phyloP scores from a whole-genome alignment of 2,113 vertebrate species.

The Anhinga rufa region DNA sequence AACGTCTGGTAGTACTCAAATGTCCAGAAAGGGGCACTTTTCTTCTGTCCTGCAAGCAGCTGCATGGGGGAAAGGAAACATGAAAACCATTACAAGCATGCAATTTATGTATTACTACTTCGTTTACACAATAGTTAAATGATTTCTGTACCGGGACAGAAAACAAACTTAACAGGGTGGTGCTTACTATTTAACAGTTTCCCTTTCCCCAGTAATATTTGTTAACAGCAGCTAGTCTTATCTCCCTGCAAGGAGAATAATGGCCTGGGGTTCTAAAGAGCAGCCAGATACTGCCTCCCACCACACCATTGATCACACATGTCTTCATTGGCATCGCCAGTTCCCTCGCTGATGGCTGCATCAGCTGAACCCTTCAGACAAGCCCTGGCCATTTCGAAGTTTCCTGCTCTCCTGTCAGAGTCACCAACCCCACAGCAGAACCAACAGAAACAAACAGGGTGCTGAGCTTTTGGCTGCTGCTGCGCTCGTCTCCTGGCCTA shows the following conservation, averaged over 20 bases:
- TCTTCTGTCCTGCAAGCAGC: conserved; percentile 90
- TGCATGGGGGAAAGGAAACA: conserved; percentile 38
- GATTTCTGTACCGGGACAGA: background rate
- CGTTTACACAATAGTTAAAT: background rate
- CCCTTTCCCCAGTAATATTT: background rate
- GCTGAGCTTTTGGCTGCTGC: background rate
- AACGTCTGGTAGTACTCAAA: conserved; percentile 96
- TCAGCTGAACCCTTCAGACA: background rate
- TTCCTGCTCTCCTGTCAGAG: background rate
- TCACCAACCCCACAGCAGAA: background rate
- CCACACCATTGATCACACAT: background rate
- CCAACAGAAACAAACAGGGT: background rate
- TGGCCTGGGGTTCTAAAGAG: background rate
- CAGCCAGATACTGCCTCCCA: background rate
- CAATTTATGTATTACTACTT: background rate
- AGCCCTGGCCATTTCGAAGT: background rate
- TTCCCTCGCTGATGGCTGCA: accelerated
- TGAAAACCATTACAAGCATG: background rate
- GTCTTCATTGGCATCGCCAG: background rate
- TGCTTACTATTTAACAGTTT: background rate
- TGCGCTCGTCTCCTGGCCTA: background rate
- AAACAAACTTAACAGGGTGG: background rate
- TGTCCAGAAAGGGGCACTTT: conserved; percentile 92
- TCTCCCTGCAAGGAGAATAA: background rate
- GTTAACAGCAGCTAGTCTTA: background rate